Evolutionary conservation across 2,797 vertebrate genomes (phyloP), one percentile per base, ranked within the genome.

Genomic region (Takifugu rubripes): DNA sequence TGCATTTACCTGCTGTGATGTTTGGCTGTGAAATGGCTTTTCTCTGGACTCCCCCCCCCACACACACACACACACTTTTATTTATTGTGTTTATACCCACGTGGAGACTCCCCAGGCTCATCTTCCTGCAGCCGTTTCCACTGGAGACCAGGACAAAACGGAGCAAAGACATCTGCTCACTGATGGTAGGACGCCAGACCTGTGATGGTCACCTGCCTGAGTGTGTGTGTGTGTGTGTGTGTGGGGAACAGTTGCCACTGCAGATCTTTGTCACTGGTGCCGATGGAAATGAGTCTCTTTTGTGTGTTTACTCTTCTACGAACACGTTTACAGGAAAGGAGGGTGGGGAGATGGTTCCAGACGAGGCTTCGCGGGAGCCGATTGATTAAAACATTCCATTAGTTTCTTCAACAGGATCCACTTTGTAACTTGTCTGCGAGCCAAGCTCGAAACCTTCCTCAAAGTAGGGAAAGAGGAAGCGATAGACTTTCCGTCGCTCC

Each of bases 401-500:
- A 83, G 52, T 78, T 70, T 78, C 58, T 86, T 69, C 72, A 82
- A 82, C 74, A 74, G 75, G 81, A 87, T 88, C 61, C 75, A 68
- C 75, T 86, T 84, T 79, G 68, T 77, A 82, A 79, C 56, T 61
- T 79, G 82, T 84, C 88, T 86, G 56, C 56, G 24, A 89, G 88
- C 75, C 77, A 84, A 76, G 79, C 84, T 84, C 72, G 59, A 75
- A 91, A 88, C 79, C 72, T 77, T 79, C 81, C 74, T 87, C 81
- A 85, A 82, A 89, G 78, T 79, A 54, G 57, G 69, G 62, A 75
- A 87, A 82, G 79, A 89, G 85, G 85, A 89, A 88, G 80, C 59
- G 79, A 81, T 88, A 85, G 85, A 90, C 83, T 85, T 84, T 69
- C 86, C 84, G 81, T 85, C 80, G 81, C 84, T 67, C 79, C 81